A percentile compares a stretch with the other conserved stretches of the same genome.
Conservation (phyloP, 2,113 vertebrate species). For the Spilogale gracilis region DNA sequence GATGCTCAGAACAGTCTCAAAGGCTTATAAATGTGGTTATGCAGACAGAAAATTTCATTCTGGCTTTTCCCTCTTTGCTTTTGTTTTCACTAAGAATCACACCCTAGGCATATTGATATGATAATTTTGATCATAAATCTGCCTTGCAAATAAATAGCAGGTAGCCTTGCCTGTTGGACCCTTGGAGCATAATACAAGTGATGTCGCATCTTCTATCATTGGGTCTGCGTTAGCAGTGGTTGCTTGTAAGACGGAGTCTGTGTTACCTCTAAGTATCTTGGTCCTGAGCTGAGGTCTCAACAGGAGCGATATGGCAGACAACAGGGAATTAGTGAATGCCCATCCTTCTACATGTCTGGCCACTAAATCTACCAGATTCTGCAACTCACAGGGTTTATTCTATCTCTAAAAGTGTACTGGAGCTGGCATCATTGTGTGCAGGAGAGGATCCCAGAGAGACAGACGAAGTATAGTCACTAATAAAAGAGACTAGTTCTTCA, state of each 20-base stretch:
- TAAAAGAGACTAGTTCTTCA: slow-evolving; percentile 12
- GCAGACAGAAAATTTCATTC: not conserved
- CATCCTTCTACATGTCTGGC: not conserved
- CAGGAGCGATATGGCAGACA: not conserved
- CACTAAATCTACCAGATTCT: not conserved
- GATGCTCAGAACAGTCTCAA: not conserved
- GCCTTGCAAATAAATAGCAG: not conserved
- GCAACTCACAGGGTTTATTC: not conserved
- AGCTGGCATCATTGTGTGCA: not conserved
- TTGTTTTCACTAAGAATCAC: not conserved
- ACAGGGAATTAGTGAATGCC: not conserved
- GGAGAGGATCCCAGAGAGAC: not conserved
- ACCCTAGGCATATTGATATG: not conserved
- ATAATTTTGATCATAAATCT: slow-evolving; percentile 31
- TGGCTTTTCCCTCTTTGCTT: not conserved
- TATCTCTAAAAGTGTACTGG: not conserved
- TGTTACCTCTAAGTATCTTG: not conserved
- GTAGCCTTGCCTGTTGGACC: not conserved
- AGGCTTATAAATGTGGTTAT: not conserved
- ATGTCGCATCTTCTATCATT: not conserved
- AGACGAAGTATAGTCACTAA: not conserved
- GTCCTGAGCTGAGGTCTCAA: not conserved
- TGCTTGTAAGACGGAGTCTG: not conserved
- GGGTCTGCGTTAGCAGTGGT: not conserved
- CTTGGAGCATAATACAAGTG: not conserved